phyloP scores from a whole-genome alignment of 2,888 invertebrate genomes.

The Nemapogon koenigi region DNA sequence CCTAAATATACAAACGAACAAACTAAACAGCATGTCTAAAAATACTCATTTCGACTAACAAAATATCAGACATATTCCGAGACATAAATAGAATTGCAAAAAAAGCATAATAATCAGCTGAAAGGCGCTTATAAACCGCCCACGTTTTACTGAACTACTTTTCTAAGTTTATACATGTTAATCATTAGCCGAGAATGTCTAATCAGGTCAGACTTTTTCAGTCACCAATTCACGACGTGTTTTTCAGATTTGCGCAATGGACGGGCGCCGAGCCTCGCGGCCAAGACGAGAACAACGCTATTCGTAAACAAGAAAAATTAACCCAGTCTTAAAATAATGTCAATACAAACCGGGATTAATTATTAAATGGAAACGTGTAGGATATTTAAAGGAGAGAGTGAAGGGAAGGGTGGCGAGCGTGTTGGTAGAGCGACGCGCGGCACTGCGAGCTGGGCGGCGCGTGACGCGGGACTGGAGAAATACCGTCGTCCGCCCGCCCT shows the following conservation, averaged over 20 bases:
- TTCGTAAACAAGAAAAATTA: neutral
- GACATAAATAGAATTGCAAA: too few species aligned
- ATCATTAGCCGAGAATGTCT: too few species aligned
- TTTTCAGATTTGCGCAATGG: conserved; percentile 54
- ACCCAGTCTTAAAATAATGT: neutral
- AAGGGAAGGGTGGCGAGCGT: conserved; percentile 19
- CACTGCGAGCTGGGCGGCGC: conserved; percentile 50
- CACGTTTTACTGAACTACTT: too few species aligned
- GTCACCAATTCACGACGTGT: conserved; percentile 13
- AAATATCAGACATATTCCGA: too few species aligned
- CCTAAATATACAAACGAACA: too few species aligned
- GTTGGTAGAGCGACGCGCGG: conserved; percentile 29
- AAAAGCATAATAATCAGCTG: too few species aligned
- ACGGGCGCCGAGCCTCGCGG: conserved; percentile 44
- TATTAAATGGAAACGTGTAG: neutral
- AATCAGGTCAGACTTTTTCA: conserved; percentile 7
- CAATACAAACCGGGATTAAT: neutral
- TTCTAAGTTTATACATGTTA: too few species aligned
- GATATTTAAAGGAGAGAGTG: neutral
- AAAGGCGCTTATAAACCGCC: too few species aligned
- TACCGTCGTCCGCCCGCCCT: conserved; percentile 26
- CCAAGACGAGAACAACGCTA: conserved; percentile 32
- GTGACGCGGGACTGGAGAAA: conserved; percentile 57
- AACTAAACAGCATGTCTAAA: too few species aligned
- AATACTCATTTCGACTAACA: too few species aligned